These are phyloP conservation scores for Drosophila micromelanica DNA, from an alignment of 1,140 invertebrate genomes.

Conservation along the genomic window DNA sequence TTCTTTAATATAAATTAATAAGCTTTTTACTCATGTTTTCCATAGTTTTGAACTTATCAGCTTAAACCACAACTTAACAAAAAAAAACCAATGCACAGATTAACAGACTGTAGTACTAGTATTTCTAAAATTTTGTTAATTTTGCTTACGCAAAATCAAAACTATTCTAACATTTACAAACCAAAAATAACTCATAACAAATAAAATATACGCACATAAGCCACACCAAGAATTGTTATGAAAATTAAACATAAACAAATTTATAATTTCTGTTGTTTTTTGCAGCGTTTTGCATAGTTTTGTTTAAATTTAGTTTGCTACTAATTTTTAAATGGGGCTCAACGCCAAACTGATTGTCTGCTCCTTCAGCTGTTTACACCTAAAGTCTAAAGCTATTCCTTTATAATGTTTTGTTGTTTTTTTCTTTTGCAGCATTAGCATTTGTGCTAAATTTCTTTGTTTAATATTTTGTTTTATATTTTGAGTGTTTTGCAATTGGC, in stretches of 20 bases:
- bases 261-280: slow-evolving; percentile 36
- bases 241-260: slow-evolving; percentile 18
- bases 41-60: slow-evolving; percentile 77
- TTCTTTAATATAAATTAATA: slow-evolving; percentile 76
- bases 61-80: slow-evolving; percentile 80
- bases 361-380: slow-evolving; percentile 56
- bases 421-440: slow-evolving; percentile 31
- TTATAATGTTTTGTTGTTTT: slow-evolving; percentile 35
- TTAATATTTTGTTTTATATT: slow-evolving; percentile 15
- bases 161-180: slow-evolving; percentile 58
- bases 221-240: slow-evolving; percentile 44
- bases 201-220: slow-evolving; percentile 51
- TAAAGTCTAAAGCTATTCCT: slow-evolving; percentile 65
- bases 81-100: slow-evolving; percentile 71
- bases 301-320: slow-evolving; percentile 6
- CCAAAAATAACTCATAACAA: slow-evolving; percentile 40
- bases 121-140: slow-evolving; percentile 44
- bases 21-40: slow-evolving; percentile 70
- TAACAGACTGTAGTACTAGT: slow-evolving; percentile 67
- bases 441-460: slow-evolving; percentile 29
- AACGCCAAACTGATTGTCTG: slow-evolving; percentile 68
- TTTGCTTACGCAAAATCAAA: slow-evolving; percentile 23
- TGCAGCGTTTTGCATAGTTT: slow-evolving; percentile 2
- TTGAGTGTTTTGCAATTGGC: slow-evolving; percentile 59
- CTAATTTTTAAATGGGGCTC: slow-evolving; percentile 11